A percentile compares a stretch with the other conserved stretches of the same genome.
These are phyloP conservation scores for Hyppa rectilinea DNA, from an alignment of 2,888 invertebrate genomes.

Conservation along the genomic window DNA sequence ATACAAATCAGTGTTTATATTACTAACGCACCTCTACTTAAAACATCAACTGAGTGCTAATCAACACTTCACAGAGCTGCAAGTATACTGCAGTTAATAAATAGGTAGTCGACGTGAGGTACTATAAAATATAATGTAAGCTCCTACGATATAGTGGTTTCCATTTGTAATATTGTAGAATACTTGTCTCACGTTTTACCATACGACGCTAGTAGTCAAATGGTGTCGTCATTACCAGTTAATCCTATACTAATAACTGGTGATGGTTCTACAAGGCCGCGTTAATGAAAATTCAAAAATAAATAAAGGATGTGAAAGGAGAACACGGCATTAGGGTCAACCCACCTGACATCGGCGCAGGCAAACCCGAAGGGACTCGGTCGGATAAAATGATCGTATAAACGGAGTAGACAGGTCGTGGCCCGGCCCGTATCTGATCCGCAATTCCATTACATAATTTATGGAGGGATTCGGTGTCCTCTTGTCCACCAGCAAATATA, in stretches of 20 bases:
- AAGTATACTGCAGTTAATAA: conserved; percentile 63
- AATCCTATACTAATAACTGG: conserved; percentile 7
- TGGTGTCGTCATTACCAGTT: background rate
- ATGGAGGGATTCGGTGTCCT: conserved; percentile 68
- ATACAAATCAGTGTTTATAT: conserved; percentile 74
- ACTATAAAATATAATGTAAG: conserved; percentile 38
- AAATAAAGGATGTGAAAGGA: conserved; percentile 67
- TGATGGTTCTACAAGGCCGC: background rate
- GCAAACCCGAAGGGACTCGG: conserved; percentile 63
- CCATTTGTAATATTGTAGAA: conserved; percentile 20
- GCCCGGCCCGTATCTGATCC: conserved; percentile 74
- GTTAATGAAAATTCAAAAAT: conserved; percentile 36
- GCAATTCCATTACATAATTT: conserved; percentile 78
- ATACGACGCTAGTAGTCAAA: background rate
- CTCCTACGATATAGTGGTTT: conserved; percentile 9
- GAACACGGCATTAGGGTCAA: conserved; percentile 68
- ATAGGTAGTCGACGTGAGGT: conserved; percentile 39
- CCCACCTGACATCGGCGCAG: conserved; percentile 70
- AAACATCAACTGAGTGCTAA: conserved; percentile 70
- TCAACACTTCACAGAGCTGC: conserved; percentile 69
- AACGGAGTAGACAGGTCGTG: conserved; percentile 70
- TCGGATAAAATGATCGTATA: conserved; percentile 71
- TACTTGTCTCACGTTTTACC: conserved; percentile 1
- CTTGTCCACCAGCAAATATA: conserved; percentile 56
- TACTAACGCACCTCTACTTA: conserved; percentile 67